These are phyloP conservation scores for Sinotaia quadrata DNA, from an alignment of 2,888 invertebrate species.

Conservation along the genomic window DNA sequence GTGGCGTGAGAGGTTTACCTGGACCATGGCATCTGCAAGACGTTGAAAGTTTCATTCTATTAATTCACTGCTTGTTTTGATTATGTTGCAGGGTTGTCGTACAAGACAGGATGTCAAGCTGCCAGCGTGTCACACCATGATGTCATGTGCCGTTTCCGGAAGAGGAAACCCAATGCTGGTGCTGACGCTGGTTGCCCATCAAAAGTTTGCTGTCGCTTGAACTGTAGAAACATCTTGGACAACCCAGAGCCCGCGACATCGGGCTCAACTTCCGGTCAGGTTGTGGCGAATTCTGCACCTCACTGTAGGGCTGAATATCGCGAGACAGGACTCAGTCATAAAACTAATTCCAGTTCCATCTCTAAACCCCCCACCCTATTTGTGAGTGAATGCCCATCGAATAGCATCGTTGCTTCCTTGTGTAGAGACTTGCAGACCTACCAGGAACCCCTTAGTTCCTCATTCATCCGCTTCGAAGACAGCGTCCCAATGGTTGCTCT, in stretches of 20 bases:
- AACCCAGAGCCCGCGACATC: neutral
- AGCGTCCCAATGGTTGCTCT: constrained; percentile 23
- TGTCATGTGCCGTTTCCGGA: constrained; percentile 7
- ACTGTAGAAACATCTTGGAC: neutral
- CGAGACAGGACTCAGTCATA: neutral
- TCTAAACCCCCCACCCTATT: neutral
- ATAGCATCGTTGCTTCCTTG: neutral
- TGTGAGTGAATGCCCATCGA: no score
- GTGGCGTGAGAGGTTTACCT: no score
- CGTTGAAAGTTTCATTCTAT: no score
- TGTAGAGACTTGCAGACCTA: neutral
- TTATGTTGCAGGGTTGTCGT: no score
- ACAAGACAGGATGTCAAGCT: no score
- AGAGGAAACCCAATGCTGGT: neutral
- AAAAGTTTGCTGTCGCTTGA: neutral
- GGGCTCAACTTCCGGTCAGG: neutral
- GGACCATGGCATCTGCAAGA: no score
- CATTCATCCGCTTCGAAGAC: neutral
- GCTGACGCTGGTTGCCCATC: neutral
- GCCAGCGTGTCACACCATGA: no score
- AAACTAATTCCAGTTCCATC: neutral
- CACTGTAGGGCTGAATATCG: neutral
- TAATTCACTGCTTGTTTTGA: no score
- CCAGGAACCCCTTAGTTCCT: neutral
- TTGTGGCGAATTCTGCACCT: neutral